A percentile compares a stretch with the other conserved stretches of the same genome.
Conservation (phyloP, 2,113 vertebrate genomes). For the Butorides virescens region DNA sequence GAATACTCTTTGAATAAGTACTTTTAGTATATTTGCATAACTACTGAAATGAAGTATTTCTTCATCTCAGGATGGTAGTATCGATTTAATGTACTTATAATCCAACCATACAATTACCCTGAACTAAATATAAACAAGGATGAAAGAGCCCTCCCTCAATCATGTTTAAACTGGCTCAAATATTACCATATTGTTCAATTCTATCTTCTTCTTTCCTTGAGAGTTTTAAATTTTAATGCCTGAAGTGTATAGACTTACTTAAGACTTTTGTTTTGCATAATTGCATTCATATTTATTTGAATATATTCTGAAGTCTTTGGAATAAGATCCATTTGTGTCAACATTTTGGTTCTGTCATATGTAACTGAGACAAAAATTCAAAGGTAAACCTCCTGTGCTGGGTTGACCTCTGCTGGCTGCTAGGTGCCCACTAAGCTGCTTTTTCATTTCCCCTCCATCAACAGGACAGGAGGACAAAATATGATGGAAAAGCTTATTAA, state of each 20-base stretch:
- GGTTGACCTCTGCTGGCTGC: not conserved
- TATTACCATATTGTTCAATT: accelerated
- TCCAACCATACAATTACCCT: not conserved
- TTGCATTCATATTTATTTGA: not conserved
- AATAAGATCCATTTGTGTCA: not conserved
- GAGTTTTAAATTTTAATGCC: not conserved
- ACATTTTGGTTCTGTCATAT: not conserved
- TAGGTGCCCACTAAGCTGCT: not conserved
- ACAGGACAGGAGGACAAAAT: not conserved
- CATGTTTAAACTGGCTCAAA: not conserved
- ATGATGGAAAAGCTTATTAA: not conserved
- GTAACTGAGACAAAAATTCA: not conserved
- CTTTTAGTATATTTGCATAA: not conserved
- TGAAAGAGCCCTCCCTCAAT: not conserved
- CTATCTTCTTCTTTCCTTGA: not conserved
- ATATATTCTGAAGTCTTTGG: not conserved
- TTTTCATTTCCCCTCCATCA: not conserved
- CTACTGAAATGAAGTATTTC: not conserved
- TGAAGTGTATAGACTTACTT: not conserved
- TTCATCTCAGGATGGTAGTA: not conserved
- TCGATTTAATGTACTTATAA: not conserved
- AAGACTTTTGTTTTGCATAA: not conserved
- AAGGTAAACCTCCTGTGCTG: not conserved
- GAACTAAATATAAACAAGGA: not conserved
- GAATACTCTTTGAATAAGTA: not conserved